Percentiles rank a stretch among this genome's conserved stretches.
phyloP scores from a whole-genome alignment of 1,140 invertebrate species.

The Cherax quadricarinatus region DNA sequence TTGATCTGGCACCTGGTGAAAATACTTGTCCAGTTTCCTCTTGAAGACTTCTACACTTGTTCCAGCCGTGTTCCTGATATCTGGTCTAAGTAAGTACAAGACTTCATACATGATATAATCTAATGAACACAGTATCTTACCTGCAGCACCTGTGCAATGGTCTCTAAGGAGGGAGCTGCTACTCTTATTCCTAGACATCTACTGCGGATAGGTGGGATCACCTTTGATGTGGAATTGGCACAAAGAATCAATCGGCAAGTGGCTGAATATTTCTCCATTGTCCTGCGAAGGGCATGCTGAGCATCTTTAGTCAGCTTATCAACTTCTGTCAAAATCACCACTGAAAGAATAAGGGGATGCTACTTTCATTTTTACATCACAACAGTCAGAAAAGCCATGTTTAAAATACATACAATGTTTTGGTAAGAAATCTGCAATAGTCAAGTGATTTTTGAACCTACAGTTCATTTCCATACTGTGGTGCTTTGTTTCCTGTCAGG shows the following conservation, averaged over 20 bases:
- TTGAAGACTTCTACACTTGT: too few relatives aligned
- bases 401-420: too few relatives aligned
- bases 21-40: too few relatives aligned
- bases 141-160: conserved; percentile 84
- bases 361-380: neutral
- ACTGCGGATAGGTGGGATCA: conserved; percentile 96
- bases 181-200: conserved; percentile 95
- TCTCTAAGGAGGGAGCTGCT: conserved; percentile 87
- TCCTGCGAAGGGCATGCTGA: conserved; percentile 96
- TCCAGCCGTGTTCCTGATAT: too few relatives aligned
- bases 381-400: neutral
- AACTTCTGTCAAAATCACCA: conserved; percentile 96
- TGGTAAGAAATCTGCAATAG: too few relatives aligned
- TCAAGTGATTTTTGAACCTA: too few relatives aligned
- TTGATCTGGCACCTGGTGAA: too few relatives aligned
- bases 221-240: conserved; percentile 94
- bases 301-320: conserved; percentile 98
- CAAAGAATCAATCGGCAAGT: conserved; percentile 97
- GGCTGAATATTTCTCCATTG: conserved; percentile 99
- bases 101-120: too few relatives aligned
- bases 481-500: too few relatives aligned
- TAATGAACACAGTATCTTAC: conserved; percentile 62
- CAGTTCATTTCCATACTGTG: too few relatives aligned
- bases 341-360: conserved; percentile 78
- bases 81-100: too few relatives aligned